Conservation (phyloP, 2,113 vertebrate species). For the Girardinichthys multiradiatus region DNA sequence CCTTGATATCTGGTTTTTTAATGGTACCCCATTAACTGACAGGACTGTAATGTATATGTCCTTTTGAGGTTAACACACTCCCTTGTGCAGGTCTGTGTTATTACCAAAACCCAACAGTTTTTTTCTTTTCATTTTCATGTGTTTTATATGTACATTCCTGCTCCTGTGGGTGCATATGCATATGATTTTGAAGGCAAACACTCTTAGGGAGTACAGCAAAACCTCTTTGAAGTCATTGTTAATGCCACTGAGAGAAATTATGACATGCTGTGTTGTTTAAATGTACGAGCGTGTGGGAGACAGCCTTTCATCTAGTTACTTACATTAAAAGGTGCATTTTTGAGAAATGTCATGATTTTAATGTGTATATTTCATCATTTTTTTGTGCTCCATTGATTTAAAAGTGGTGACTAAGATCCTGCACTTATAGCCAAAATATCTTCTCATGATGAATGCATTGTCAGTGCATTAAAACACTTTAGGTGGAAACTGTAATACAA, state of each 20-base stretch:
- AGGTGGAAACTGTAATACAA: constrained; percentile 14
- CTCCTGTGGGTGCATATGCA: constrained; percentile 39
- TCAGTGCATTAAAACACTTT: constrained; percentile 20
- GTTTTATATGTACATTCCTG: constrained; percentile 14
- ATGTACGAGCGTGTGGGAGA: constrained; percentile 3
- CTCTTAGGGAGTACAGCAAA: constrained; percentile 4
- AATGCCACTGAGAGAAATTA: constrained; percentile 19
- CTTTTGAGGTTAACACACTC: constrained; percentile 16
- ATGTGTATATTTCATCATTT: constrained; percentile 11
- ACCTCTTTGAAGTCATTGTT: constrained; percentile 63
- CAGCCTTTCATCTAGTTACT: constrained; percentile 4
- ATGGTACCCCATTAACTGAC: constrained; percentile 2
- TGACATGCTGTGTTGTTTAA: constrained; percentile 20
- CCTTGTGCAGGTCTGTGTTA: constrained; percentile 34
- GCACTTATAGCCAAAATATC: constrained; percentile 15
- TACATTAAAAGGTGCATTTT: constrained; percentile 1
- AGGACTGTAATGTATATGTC: neutral
- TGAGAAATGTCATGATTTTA: constrained; percentile 1
- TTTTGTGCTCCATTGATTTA: neutral
- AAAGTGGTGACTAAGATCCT: constrained; percentile 26
- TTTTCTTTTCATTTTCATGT: constrained; percentile 35
- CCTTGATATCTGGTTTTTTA: neutral
- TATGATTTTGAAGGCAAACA: constrained; percentile 29
- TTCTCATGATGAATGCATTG: constrained; percentile 17
- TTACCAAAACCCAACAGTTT: constrained; percentile 19